A percentile compares a stretch with the other conserved stretches of the same genome.
phyloP scores from a whole-genome alignment of 2,113 vertebrate genomes.

The Psittacara wagleri region DNA sequence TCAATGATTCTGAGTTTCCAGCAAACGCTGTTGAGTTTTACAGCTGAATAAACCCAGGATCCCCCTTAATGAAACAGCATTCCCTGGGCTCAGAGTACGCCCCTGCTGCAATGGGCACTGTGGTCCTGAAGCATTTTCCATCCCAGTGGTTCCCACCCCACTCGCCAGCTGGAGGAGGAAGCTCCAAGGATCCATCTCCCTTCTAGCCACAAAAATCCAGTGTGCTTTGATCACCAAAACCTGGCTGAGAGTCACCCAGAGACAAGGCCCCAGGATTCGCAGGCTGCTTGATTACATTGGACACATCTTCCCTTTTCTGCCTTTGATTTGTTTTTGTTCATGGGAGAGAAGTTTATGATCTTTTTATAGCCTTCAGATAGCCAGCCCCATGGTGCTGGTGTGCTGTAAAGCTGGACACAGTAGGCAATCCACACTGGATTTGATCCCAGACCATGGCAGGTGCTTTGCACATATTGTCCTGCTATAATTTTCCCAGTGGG shows the following conservation, averaged over 20 bases:
- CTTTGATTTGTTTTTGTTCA: background rate
- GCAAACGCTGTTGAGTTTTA: background rate
- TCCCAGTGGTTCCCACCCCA: background rate
- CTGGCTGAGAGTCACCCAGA: background rate
- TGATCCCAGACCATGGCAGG: background rate
- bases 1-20: background rate
- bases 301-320: background rate
- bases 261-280: rapidly evolving
- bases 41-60: background rate
- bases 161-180: background rate
- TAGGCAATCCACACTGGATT: background rate
- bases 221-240: background rate
- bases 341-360: background rate
- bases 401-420: background rate
- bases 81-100: background rate
- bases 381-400: background rate
- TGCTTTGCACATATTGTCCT: background rate
- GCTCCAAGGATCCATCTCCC: background rate
- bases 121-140: background rate
- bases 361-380: background rate
- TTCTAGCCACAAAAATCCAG: background rate
- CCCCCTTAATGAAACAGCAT: background rate
- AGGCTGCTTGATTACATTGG: background rate
- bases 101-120: rapidly evolving
- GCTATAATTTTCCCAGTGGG: background rate